Evolutionary conservation across 2,113 vertebrate species (phyloP).

Genomic region (Pteruthius melanotis): DNA sequence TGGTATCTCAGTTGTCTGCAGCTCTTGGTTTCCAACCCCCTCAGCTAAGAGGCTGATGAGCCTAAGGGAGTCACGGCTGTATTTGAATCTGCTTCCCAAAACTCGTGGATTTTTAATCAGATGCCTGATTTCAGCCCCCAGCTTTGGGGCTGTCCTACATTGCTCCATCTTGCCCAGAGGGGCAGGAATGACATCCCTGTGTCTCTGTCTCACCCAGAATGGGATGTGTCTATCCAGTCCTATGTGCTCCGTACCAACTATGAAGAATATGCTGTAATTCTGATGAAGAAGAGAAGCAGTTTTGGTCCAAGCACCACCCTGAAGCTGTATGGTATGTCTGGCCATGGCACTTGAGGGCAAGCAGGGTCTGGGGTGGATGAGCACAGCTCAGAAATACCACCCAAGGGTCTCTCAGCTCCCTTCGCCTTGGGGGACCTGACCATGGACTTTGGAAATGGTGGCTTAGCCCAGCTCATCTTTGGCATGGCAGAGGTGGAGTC

Average conservation of each 20-base stretch:
- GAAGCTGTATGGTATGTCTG: constrained; percentile 82
- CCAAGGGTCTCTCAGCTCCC: not conserved
- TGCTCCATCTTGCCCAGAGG: not conserved
- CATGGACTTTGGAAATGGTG: not conserved
- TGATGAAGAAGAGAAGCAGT: constrained; percentile 74
- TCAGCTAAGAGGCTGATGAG: not conserved
- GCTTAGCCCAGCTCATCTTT: not conserved
- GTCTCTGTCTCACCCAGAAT: constrained; percentile 70
- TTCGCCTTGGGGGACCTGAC: not conserved
- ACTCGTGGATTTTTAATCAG: not conserved
- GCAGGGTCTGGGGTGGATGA: not conserved
- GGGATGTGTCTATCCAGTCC: constrained; percentile 69
- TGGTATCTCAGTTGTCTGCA: not conserved
- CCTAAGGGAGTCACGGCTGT: not conserved
- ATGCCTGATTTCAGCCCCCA: not conserved
- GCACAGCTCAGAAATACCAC: not conserved
- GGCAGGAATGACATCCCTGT: not conserved
- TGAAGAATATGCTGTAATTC: constrained; percentile 82
- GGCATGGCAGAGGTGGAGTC: not conserved
- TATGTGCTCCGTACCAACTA: constrained; percentile 90
- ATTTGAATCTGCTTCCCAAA: not conserved
- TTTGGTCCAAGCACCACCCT: constrained; percentile 64
- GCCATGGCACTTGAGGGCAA: not conserved
- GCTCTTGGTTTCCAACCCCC: not conserved
- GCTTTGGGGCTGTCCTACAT: not conserved